Evolutionary conservation across 1,140 invertebrate genomes (phyloP), one percentile per base, ranked within the genome.

Genomic region (Cydia amplana): DNA sequence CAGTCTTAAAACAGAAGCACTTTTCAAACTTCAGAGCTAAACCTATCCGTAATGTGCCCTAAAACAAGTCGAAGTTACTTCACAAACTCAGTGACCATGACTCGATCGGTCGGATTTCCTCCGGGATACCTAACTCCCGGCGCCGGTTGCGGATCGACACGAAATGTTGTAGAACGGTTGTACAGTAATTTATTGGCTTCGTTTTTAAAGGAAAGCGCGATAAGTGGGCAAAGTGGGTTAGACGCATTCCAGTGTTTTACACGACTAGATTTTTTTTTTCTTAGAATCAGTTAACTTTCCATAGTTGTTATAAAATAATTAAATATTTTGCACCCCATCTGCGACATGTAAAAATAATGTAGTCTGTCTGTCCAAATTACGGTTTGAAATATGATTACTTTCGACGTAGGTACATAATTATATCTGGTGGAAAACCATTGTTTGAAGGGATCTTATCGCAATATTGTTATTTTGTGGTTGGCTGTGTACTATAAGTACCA

Each of bases 161-260:
- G n/a, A 70, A 70, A 70, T 70, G 65, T 36, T 36, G 65, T 70
- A 70, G 65, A 70, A 9, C n/a, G 65, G 65, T 70, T 70, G 40
- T 70, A 43, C 32, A 43, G 65, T 70, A 70, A 70, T 70, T 70
- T 70, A 70, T 70, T 70, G 65, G 65, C 65, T 70, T 70, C 14
- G 18, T 40, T 36, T 18, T n/a, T 67, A 32, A 32, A 9, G 23
- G 64, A 64, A 6, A 18, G 49, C n/a, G 16, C n/a, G n/a, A 7
- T 51, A 18, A n/a, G n/a, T 51, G 12, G 49, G 4, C 18, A 51
- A n/a, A 46, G 43, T 46, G 36, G 36, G 14, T 16, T 49, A 49
- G 46, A 49, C 14, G 0, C 36, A 40, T 40, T 40, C 36, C 7
- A 40, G 36, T 1, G 7, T 40, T 7, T 40, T 40, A 40, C 10